phyloP scores from a whole-genome alignment of 1,140 invertebrate genomes.

The Pomacea maculata region DNA sequence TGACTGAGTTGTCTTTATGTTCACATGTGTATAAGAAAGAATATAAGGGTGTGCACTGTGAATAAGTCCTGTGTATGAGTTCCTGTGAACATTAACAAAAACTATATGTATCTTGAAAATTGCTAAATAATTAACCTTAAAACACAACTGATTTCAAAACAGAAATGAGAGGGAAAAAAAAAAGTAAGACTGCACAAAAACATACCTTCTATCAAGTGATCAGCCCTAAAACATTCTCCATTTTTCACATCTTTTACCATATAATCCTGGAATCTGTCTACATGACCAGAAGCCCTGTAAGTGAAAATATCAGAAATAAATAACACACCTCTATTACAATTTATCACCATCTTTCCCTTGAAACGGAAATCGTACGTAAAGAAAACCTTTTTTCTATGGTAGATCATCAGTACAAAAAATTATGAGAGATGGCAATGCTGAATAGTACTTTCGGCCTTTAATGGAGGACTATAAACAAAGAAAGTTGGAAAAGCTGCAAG shows the following conservation, averaged over 20 bases:
- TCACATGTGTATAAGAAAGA: too few species aligned
- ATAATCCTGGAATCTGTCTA: slow-evolving; percentile 97
- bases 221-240: slow-evolving; percentile 96
- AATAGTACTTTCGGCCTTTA: not conserved
- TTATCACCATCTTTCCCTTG: too few species aligned
- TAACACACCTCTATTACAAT: not conserved
- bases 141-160: too few species aligned
- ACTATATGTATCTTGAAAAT: too few species aligned
- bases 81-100: too few species aligned
- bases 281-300: slow-evolving; percentile 93
- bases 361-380: not conserved
- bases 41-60: too few species aligned
- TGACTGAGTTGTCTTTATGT: too few species aligned
- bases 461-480: not conserved
- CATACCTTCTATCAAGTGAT: slow-evolving; percentile 94
- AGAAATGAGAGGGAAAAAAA: too few species aligned
- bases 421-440: not conserved
- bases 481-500: not conserved
- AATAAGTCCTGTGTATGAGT: too few species aligned
- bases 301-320: not conserved
- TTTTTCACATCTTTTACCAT: slow-evolving; percentile 98
- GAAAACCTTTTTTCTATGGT: not conserved
- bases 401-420: not conserved
- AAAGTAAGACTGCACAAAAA: not conserved
- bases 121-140: too few species aligned